Evolutionary conservation across 2,888 invertebrate genomes (phyloP).

Genomic region (Herminia tarsipennalis): DNA sequence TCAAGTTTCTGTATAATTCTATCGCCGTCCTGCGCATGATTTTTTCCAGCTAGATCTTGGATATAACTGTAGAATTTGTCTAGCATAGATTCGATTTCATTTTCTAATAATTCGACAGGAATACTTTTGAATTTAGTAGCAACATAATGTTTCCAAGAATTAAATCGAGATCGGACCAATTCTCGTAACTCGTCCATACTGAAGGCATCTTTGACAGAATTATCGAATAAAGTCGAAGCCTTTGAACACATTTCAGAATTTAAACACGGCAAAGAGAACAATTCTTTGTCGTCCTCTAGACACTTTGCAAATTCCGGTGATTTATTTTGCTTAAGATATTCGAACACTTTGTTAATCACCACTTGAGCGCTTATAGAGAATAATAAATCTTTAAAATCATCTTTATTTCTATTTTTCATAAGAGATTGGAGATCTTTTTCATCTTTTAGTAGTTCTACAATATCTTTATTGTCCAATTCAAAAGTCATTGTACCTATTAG

Average conservation of each 20-base stretch:
- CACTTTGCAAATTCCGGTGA: conserved; percentile 66
- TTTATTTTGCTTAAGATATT: conserved; percentile 70
- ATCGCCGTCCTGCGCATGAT: conserved; percentile 53
- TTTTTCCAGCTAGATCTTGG: conserved; percentile 64
- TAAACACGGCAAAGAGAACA: conserved; percentile 57
- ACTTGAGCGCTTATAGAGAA: conserved; percentile 75
- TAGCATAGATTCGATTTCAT: conserved; percentile 70
- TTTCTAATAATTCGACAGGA: conserved; percentile 67
- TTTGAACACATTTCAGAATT: conserved; percentile 67
- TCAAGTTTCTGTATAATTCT: conserved; percentile 69
- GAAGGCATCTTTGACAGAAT: conserved; percentile 70
- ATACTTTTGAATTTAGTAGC: conserved; percentile 68
- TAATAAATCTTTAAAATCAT: conserved; percentile 69
- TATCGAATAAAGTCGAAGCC: conserved; percentile 68
- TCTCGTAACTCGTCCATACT: conserved; percentile 72
- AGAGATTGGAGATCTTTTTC: conserved; percentile 66
- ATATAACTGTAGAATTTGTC: conserved; percentile 75
- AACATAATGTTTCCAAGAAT: conserved; percentile 72
- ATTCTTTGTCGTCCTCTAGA: conserved; percentile 63
- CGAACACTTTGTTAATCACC: conserved; percentile 73
- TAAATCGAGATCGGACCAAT: conserved; percentile 64
- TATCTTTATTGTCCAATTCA: conserved; percentile 70
- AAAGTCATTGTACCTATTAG: conserved; percentile 66
- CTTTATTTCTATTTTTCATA: conserved; percentile 66
- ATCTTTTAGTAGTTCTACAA: conserved; percentile 65